Evolutionary conservation across 2,888 invertebrate species (phyloP).

Genomic region (Cinara cedri): DNA sequence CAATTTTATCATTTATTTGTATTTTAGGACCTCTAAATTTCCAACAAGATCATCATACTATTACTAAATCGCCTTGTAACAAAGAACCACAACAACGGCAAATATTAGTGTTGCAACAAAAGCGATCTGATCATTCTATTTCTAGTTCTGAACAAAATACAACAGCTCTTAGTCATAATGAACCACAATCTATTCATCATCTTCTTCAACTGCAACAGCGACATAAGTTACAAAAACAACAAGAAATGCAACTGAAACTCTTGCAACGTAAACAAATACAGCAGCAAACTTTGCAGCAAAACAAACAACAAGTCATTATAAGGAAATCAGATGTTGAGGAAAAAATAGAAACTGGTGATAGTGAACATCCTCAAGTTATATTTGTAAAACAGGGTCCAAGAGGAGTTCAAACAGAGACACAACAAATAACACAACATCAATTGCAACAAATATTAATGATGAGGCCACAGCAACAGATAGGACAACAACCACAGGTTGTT

Average conservation of each 20-base stretch:
- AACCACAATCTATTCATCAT: conserved; percentile 56
- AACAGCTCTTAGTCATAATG: conserved; percentile 11
- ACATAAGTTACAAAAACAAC: conserved; percentile 57
- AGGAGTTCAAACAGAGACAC: conserved; percentile 61
- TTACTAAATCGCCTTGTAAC: conserved; percentile 29
- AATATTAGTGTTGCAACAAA: conserved; percentile 45
- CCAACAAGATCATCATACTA: conserved; percentile 32
- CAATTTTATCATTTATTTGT: background rate
- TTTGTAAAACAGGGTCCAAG: conserved; percentile 44
- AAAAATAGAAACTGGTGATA: conserved; percentile 18
- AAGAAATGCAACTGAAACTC: conserved; percentile 61
- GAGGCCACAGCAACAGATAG: conserved; percentile 58
- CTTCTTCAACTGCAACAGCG: conserved; percentile 60
- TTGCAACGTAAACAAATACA: conserved; percentile 60
- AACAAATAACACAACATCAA: conserved; percentile 60
- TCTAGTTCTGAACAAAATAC: conserved; percentile 25
- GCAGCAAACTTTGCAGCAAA: conserved; percentile 60
- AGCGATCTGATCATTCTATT: conserved; percentile 18
- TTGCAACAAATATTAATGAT: conserved; percentile 60
- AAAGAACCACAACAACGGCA: conserved; percentile 45
- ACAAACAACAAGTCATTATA: conserved; percentile 59
- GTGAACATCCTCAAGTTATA: conserved; percentile 42
- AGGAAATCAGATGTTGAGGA: conserved; percentile 38
- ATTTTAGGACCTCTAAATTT: conserved; percentile 31
- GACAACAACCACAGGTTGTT: conserved; percentile 60